Percentiles rank a stretch among this genome's conserved stretches.
These are phyloP conservation scores for Rhabditophanes sp. DNA, from an alignment of 2,888 invertebrate species.

Conservation along the genomic window DNA sequence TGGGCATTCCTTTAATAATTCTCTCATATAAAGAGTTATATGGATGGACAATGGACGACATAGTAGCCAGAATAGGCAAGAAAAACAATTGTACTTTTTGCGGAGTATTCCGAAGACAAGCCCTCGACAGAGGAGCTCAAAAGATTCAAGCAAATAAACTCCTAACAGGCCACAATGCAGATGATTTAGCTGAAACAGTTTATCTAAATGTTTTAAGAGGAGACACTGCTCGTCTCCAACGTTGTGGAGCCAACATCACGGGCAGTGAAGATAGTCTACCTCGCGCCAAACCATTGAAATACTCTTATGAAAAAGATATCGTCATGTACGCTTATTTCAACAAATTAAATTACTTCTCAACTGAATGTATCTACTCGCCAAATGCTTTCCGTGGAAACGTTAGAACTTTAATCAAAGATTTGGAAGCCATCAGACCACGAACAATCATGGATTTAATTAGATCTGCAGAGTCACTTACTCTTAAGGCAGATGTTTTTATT, in stretches of 20 bases:
- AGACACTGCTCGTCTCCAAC: slow-evolving; percentile 74
- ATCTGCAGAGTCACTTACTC: slow-evolving; percentile 58
- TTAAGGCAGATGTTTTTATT: slow-evolving; percentile 65
- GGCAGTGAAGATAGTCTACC: slow-evolving; percentile 30
- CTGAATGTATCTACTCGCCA: slow-evolving; percentile 94
- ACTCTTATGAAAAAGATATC: slow-evolving; percentile 62
- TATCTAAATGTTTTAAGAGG: slow-evolving; percentile 61
- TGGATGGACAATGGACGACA: slow-evolving; percentile 92
- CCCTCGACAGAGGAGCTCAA: slow-evolving; percentile 80
- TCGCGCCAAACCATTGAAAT: slow-evolving; percentile 38
- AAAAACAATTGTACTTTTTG: slow-evolving; percentile 73
- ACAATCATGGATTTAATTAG: slow-evolving; percentile 41
- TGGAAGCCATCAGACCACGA: slow-evolving; percentile 78
- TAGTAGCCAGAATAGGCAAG: slow-evolving; percentile 61
- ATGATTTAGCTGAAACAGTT: slow-evolving; percentile 87
- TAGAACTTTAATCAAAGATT: slow-evolving; percentile 59
- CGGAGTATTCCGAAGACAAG: slow-evolving; percentile 70
- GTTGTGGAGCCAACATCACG: slow-evolving; percentile 65
- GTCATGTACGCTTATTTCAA: slow-evolving; percentile 78
- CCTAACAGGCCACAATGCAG: slow-evolving; percentile 62
- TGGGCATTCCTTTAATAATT: slow-evolving; percentile 71
- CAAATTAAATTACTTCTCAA: slow-evolving; percentile 87
- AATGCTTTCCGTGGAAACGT: slow-evolving; percentile 73
- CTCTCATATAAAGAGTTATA: slow-evolving; percentile 57
- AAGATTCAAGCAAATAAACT: slow-evolving; percentile 73